Evolutionary conservation across 2,888 invertebrate species (phyloP).

Genomic region (Orthosia incerta): DNA sequence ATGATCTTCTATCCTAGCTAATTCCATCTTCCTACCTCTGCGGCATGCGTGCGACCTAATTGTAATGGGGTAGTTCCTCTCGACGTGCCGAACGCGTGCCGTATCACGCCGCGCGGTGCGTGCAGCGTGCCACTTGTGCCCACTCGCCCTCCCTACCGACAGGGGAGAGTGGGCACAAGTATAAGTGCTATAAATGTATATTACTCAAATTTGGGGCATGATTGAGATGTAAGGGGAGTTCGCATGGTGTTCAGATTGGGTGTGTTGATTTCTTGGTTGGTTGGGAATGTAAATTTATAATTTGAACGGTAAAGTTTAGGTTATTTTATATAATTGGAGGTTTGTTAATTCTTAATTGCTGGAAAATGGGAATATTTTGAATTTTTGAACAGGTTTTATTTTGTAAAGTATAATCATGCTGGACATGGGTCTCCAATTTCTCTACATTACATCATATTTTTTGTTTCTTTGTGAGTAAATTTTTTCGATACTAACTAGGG

Average conservation of each 20-base stretch:
- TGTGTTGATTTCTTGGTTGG: constrained; percentile 18
- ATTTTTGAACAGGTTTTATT: background rate
- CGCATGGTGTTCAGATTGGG: constrained; percentile 25
- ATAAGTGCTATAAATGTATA: constrained; percentile 54
- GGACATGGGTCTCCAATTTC: background rate
- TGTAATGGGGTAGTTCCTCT: constrained; percentile 42
- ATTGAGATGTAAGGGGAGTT: constrained; percentile 30
- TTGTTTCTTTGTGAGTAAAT: background rate
- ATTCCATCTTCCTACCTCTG: constrained; percentile 21
- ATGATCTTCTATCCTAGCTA: background rate
- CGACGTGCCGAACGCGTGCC: constrained; percentile 62
- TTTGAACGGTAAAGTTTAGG: background rate
- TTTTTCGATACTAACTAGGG: background rate
- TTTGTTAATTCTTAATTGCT: constrained; percentile 7
- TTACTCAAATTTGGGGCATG: constrained; percentile 47
- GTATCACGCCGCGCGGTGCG: constrained; percentile 63
- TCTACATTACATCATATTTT: background rate
- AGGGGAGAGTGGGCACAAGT: background rate
- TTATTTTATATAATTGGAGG: background rate
- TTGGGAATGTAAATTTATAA: constrained; percentile 2
- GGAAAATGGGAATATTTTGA: background rate
- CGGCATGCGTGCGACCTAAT: constrained; percentile 68
- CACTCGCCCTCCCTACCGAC: constrained; percentile 1
- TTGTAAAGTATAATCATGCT: background rate
- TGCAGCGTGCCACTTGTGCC: constrained; percentile 43